Evolutionary conservation across 2,888 invertebrate genomes (phyloP).

Genomic region (Euplagia quadripunctaria): DNA sequence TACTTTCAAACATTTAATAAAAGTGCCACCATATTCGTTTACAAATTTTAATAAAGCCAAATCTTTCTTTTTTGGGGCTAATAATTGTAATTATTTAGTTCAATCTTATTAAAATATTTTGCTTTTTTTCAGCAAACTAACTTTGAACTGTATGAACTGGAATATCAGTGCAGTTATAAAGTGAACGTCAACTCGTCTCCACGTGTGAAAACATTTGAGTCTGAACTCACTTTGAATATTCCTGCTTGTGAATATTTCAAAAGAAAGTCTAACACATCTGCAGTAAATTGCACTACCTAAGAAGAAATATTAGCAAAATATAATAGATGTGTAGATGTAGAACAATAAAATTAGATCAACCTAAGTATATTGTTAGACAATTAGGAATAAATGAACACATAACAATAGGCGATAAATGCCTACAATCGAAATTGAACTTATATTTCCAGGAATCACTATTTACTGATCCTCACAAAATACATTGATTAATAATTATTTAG

Average conservation of each 20-base stretch:
- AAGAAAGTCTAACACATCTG: conserved; percentile 69
- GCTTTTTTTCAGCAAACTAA: conserved; percentile 75
- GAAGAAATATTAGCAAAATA: not conserved
- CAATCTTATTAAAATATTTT: not conserved
- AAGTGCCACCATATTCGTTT: not conserved
- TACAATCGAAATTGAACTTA: not conserved
- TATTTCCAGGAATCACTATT: not conserved
- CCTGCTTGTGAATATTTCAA: conserved; percentile 85
- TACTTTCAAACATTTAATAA: not conserved
- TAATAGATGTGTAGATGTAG: not conserved
- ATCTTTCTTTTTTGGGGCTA: too few relatives aligned
- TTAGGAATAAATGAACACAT: not conserved
- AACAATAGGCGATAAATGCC: not conserved
- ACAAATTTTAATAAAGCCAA: too few relatives aligned
- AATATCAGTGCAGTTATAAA: conserved; percentile 86
- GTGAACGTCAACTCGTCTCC: conserved; percentile 83
- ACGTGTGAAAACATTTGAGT: conserved; percentile 73
- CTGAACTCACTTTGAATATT: conserved; percentile 83
- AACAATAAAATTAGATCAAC: not conserved
- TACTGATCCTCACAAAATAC: too few relatives aligned
- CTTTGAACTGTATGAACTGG: conserved; percentile 87
- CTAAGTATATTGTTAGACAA: not conserved
- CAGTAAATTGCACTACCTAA: conserved; percentile 65
- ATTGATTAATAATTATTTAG: too few relatives aligned
- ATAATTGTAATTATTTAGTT: not conserved